Evolutionary conservation across 2,113 vertebrate genomes (phyloP).

Genomic region (Todiramphus chloris): DNA sequence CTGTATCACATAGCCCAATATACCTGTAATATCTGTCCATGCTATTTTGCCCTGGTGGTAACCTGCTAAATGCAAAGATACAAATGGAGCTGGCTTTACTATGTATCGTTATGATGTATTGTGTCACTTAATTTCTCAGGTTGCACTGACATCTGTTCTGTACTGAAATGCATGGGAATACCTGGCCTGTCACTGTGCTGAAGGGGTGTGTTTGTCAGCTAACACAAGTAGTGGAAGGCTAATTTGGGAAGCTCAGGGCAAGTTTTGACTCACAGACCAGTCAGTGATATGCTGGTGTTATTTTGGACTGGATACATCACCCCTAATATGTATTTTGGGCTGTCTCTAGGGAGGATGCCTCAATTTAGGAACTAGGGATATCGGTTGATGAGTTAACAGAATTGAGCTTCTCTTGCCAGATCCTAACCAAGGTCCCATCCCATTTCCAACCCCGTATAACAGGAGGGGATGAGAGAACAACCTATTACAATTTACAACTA

Average conservation of each 20-base stretch:
- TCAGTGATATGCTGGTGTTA: not conserved
- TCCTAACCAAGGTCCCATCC: not conserved
- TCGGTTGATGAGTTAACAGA: not conserved
- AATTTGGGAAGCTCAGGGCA: not conserved
- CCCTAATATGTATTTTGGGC: not conserved
- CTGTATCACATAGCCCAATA: rapidly evolving
- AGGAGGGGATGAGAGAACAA: not conserved
- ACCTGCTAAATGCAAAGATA: not conserved
- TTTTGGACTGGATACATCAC: not conserved
- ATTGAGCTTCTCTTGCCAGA: not conserved
- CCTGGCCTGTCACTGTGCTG: not conserved
- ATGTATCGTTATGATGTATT: not conserved
- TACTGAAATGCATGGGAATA: rapidly evolving
- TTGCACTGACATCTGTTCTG: not conserved
- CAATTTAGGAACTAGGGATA: not conserved
- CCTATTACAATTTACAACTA: not conserved
- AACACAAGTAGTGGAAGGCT: not conserved
- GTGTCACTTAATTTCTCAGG: not conserved
- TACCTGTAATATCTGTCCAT: not conserved
- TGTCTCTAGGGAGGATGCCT: not conserved
- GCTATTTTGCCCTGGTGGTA: not conserved
- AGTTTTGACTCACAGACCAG: not conserved
- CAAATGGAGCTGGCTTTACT: not conserved
- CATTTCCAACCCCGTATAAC: not conserved
- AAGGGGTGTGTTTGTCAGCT: not conserved